These are phyloP conservation scores for Ancistrus triradiatus DNA, from an alignment of 2,113 vertebrate species.

Conservation along the genomic window DNA sequence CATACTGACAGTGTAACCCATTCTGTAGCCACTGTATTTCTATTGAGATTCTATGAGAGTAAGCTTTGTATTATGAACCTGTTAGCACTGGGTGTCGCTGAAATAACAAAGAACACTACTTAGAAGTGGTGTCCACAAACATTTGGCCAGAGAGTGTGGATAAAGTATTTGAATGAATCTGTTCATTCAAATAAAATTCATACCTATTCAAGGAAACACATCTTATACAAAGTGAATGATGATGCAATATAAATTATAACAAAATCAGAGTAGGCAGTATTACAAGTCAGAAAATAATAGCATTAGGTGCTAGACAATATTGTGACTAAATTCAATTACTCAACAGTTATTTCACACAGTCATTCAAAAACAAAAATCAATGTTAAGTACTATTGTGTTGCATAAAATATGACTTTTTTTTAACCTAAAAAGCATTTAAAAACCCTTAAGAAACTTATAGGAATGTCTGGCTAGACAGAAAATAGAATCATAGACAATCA, in stretches of 20 bases:
- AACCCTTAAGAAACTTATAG: conserved; percentile 39
- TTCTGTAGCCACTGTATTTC: too few relatives aligned
- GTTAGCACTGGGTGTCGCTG: too few relatives aligned
- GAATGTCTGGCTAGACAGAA: conserved; percentile 44
- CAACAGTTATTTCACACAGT: not conserved
- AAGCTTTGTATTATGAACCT: too few relatives aligned
- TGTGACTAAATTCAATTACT: conserved; percentile 2
- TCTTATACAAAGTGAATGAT: not conserved
- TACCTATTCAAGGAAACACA: conserved; percentile 9
- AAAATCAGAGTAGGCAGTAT: conserved; percentile 30
- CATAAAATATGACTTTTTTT: conserved; percentile 28
- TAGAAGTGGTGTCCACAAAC: too few relatives aligned
- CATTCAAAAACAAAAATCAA: conserved; percentile 8
- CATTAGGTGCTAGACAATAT: conserved; percentile 31
- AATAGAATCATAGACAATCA: conserved; percentile 15
- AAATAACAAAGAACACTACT: too few relatives aligned
- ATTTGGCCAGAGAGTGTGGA: too few relatives aligned
- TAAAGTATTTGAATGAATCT: too few relatives aligned
- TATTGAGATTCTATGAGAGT: too few relatives aligned
- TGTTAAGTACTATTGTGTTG: conserved; percentile 25
- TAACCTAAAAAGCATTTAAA: conserved; percentile 35
- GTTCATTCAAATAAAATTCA: conserved; percentile 31
- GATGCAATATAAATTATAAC: conserved; percentile 29
- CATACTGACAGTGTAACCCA: too few relatives aligned
- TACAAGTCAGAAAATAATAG: conserved; percentile 11